Conservation (phyloP, 2,797 vertebrate species). For the Spheniscus humboldti region DNA sequence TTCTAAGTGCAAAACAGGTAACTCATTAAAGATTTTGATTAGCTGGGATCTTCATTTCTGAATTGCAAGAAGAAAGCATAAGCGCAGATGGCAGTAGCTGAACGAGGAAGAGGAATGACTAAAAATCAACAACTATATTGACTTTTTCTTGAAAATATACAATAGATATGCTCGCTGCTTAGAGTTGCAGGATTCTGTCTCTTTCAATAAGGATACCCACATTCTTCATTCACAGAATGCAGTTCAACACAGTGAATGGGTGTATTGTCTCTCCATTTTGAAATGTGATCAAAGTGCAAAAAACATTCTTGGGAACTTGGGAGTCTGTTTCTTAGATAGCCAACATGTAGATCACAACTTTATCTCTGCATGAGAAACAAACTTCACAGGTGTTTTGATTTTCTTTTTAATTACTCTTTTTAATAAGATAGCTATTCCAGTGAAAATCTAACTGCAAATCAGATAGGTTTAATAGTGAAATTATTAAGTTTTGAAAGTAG, state of each 20-base stretch:
- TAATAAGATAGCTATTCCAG: background rate
- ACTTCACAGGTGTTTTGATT: background rate
- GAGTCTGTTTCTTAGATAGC: background rate
- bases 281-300: background rate
- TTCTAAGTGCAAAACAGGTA: background rate
- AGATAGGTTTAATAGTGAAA: background rate
- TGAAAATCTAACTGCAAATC: background rate
- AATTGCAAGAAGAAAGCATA: background rate
- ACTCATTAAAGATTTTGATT: background rate
- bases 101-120: background rate
- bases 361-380: background rate
- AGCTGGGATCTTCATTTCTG: background rate
- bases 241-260: background rate
- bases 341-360: background rate
- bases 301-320: background rate
- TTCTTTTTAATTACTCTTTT: background rate
- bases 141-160: background rate
- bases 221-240: background rate
- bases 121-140: background rate
- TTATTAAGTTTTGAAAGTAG: background rate
- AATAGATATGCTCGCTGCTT: fast-evolving
- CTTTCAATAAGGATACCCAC: background rate
- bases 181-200: background rate
- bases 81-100: background rate
- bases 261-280: background rate